Evolutionary conservation across 2,888 invertebrate genomes (phyloP), one percentile per base, ranked within the genome.

Genomic region (Athalia cordata): DNA sequence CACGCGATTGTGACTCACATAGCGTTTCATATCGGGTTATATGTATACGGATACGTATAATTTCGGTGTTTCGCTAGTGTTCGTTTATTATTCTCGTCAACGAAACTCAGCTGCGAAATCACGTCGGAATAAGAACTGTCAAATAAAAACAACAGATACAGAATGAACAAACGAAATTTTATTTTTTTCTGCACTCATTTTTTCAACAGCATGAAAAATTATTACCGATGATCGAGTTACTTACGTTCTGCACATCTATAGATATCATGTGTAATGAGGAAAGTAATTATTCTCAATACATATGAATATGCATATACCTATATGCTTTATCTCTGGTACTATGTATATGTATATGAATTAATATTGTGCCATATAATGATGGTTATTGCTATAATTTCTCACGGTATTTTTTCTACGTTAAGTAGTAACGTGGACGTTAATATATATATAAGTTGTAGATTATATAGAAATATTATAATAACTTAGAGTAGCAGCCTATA

Each of bases 1-100:
- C 49, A 13, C 47, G 66, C 47, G 49, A 66, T 66, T 49, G 47
- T 66, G 66, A 66, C 13, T 66, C 66, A 66, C 49, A 49, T 15
- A 49, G 13, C 59, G 5, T 11, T 66, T 66, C 47, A 13, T 45
- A 29, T 9, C 66, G 66, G 49, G 66, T 66, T 66, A 13, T 49
- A 49, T 49, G 66, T 29, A 29, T 29, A 29, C 29, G 29, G 29
- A 29, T 29, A 29, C 29, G 2, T 29, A 29, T 29, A 29, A 29
- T 29, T 29, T 29, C 29, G 29, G 29, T 29, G 29, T 29, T 29
- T 29, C n/a, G n/a, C n/a, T n/a, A n/a, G n/a, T n/a, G n/a, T n/a
- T n/a, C 29, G 29, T 29, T 29, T 2, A 29, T 29, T 29, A 29
- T 29, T 29, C 29, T 29, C 29, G 2, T 1, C 29, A 29, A 29